Conservation (phyloP, 2,113 vertebrate genomes). For the Cinclus mexicanus region DNA sequence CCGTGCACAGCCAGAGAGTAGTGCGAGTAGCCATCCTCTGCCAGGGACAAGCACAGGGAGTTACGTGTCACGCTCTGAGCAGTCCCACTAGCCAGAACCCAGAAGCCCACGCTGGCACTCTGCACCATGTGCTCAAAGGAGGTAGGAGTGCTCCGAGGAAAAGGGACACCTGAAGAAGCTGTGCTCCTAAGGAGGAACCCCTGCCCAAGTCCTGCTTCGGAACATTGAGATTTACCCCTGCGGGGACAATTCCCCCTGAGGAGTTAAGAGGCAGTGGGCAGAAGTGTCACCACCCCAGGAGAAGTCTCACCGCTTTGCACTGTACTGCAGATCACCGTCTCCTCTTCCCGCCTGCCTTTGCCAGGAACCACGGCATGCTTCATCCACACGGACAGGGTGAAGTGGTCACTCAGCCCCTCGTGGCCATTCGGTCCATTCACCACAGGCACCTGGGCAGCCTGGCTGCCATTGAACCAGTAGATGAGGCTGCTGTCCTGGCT, state of each 20-base stretch:
- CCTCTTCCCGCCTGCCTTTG: conserved; percentile 89
- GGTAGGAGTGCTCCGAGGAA: background rate
- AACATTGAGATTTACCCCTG: background rate
- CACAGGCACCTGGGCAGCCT: conserved; percentile 87
- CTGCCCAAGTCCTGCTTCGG: background rate
- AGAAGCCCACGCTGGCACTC: background rate
- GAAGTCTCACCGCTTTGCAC: conserved; percentile 88
- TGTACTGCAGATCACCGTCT: conserved; percentile 92
- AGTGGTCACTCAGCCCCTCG: conserved; percentile 85
- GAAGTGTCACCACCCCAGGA: background rate
- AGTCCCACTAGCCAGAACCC: background rate
- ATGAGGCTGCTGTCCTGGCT: conserved; percentile 96
- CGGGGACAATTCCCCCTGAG: background rate
- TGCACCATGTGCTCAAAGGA: background rate
- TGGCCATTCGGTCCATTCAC: conserved; percentile 49
- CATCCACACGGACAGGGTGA: conserved; percentile 97
- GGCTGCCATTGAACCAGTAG: conserved; percentile 96
- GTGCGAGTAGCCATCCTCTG: conserved; percentile 94
- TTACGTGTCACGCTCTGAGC: background rate
- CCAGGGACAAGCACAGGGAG: background rate
- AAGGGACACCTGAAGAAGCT: background rate
- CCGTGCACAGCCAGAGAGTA: conserved; percentile 93
- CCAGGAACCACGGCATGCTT: conserved; percentile 84
- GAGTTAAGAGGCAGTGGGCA: background rate
- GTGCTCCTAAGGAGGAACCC: background rate